Base-by-base conservation (phyloP, 2,797 vertebrate genomes). In the Vultur gryphus region DNA sequence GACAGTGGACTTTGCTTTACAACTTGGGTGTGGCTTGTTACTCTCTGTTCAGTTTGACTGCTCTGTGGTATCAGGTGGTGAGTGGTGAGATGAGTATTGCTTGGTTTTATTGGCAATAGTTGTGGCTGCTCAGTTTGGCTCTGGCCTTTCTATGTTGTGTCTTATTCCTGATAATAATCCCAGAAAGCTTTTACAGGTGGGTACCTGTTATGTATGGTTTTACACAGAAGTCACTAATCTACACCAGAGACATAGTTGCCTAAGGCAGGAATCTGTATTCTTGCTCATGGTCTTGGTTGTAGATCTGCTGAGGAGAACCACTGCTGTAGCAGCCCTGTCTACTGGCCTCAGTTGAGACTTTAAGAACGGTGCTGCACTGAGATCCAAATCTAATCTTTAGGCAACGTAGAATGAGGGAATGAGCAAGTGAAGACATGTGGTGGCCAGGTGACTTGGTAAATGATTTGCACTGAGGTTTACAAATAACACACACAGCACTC, bases 271-370 rank as follows among this genome's bases (percentile, higher is more conserved):
- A 10, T 55, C 15, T 77, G 11, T 59, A 1, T 33, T 82, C 17
- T 62, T 84, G 35, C 46, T 48, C 0, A 0, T 73, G 29, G 13
- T 41, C 58, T 59, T 65, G 12, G 16, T 35, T 1, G 2, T n/a
- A 21, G 48, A 52, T 52, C n/a, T 71, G 62, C 61, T 86, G 48
- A 51, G n/a, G 49, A 69, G 48, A 87, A 54, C 26, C 9, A 7
- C 17, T 49, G 37, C 41, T 75, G 37, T 33, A 57, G 62, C 66
- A 90, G 73, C 49, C 44, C 20, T 67, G n/a, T 49, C n/a, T 52
- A 1, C 52, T 65, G 71, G 48, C 84, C n/a, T 54, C 44, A 23
- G 43, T 9, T 67, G 37, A 67, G 57, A 29, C 54, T 76, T 83
- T 9, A 48, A 11, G 52, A 79, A 26, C 1, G 0, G 35, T 85